phyloP scores from a whole-genome alignment of 1,140 invertebrate genomes.

The Hylaeus anthracinus region DNA sequence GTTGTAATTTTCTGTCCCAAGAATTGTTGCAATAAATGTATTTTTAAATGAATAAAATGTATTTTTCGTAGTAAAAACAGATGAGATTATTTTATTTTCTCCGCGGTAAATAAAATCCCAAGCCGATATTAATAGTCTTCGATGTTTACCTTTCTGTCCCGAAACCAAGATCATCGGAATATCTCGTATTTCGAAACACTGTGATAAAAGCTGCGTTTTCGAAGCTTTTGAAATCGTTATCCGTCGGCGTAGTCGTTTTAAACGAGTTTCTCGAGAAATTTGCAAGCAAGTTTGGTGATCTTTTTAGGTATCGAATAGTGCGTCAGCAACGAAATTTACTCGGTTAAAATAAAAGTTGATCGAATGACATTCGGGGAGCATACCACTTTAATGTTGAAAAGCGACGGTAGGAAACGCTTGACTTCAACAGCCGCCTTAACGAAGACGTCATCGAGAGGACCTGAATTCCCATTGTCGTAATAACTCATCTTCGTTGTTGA shows the following conservation, averaged over 20 bases:
- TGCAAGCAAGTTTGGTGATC: not conserved
- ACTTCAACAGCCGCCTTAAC: conserved; percentile 76
- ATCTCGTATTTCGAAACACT: not conserved
- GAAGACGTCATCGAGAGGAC: conserved; percentile 71
- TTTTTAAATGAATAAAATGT: too few species aligned
- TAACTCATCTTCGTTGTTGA: conserved; percentile 48
- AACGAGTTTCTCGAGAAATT: not conserved
- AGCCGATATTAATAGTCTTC: conserved; percentile 1
- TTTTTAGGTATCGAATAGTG: not conserved
- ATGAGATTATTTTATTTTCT: too few species aligned
- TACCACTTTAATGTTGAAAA: conserved; percentile 81
- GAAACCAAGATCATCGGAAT: not conserved
- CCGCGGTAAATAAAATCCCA: too few species aligned
- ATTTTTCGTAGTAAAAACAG: too few species aligned
- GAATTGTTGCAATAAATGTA: too few species aligned
- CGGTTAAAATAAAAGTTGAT: not conserved
- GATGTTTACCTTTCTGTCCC: too few species aligned
- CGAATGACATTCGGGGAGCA: conserved; percentile 23
- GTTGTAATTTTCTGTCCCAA: too few species aligned
- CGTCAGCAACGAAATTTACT: not conserved
- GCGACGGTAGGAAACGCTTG: conserved; percentile 77
- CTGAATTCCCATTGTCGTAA: conserved; percentile 17
- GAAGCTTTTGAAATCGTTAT: not conserved
- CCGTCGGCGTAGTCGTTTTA: not conserved
- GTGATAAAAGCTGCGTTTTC: not conserved